Percentiles rank a stretch among this genome's conserved stretches.
Conservation (phyloP, 2,888 invertebrate species). For the Himalopsyche japonica region DNA sequence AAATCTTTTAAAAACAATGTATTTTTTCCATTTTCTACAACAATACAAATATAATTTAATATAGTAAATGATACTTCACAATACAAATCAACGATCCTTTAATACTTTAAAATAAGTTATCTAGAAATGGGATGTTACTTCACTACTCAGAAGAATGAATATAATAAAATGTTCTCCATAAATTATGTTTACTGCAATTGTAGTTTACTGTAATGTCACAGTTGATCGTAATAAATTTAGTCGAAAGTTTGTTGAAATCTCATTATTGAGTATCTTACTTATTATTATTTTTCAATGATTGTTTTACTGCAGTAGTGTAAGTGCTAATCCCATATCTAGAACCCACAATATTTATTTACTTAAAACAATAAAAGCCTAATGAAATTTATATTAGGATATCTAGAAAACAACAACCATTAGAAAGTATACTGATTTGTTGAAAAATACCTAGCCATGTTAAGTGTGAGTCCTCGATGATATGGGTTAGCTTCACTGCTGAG, state of each 20-base stretch:
- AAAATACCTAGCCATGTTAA: slow-evolving; percentile 38
- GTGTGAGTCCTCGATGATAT: slow-evolving; percentile 38
- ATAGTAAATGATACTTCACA: background rate
- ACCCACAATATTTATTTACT: background rate
- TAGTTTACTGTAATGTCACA: too few relatives aligned
- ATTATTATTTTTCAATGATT: background rate
- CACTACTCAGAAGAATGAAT: too few relatives aligned
- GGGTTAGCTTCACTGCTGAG: slow-evolving; percentile 41
- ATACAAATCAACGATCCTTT: background rate
- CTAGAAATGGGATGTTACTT: background rate
- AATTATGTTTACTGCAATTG: too few relatives aligned
- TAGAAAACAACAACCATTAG: background rate
- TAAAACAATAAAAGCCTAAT: background rate
- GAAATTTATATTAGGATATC: background rate
- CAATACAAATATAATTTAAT: background rate
- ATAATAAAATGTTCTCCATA: too few relatives aligned
- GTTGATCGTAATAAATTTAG: too few relatives aligned
- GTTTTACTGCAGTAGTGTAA: background rate
- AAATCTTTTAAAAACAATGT: background rate
- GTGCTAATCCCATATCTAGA: background rate
- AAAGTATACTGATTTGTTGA: background rate
- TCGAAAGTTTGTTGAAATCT: too few relatives aligned
- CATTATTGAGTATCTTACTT: too few relatives aligned
- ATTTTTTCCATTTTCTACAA: background rate
- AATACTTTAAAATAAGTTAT: background rate